phyloP scores from a whole-genome alignment of 2,888 invertebrate species.

The Drosophila meridiana region DNA sequence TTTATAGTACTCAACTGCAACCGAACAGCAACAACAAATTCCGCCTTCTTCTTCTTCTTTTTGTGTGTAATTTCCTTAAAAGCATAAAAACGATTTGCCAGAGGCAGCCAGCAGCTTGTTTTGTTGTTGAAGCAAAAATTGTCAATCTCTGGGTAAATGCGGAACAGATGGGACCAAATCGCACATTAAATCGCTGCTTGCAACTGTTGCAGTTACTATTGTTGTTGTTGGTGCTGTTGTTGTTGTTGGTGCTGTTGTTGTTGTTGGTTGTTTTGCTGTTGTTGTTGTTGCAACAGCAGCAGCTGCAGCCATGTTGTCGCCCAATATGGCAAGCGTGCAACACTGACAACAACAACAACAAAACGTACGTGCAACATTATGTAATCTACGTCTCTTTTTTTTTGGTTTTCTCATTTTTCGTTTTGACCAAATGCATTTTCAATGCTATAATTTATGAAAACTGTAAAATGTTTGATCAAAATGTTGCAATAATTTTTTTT shows the following conservation, averaged over 20 bases:
- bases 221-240: slow-evolving; percentile 34
- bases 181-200: slow-evolving; percentile 50
- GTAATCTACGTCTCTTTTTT: slow-evolving; percentile 41
- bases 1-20: slow-evolving; percentile 10
- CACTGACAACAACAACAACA: slow-evolving; percentile 25
- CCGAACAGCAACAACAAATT: slow-evolving; percentile 1
- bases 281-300: slow-evolving; percentile 46
- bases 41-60: slow-evolving; percentile 5
- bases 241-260: slow-evolving; percentile 34
- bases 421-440: slow-evolving; percentile 48
- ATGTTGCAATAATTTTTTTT: slow-evolving; percentile 25
- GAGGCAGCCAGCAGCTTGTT: slow-evolving; percentile 44
- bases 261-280: slow-evolving; percentile 44
- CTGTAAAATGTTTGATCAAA: slow-evolving; percentile 29
- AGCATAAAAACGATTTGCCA: slow-evolving; percentile 77
- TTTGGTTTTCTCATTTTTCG: slow-evolving; percentile 19
- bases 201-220: slow-evolving; percentile 31
- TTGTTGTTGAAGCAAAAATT: slow-evolving; percentile 49
- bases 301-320: slow-evolving; percentile 22
- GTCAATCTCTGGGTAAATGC: slow-evolving; percentile 62
- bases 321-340: slow-evolving; percentile 59
- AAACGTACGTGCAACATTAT: slow-evolving; percentile 51
- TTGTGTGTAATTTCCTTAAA: slow-evolving; percentile 73
- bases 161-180: slow-evolving; percentile 65
- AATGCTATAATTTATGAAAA: slow-evolving; percentile 63